phyloP scores from a whole-genome alignment of 2,888 invertebrate species.

The Blera fallax region DNA sequence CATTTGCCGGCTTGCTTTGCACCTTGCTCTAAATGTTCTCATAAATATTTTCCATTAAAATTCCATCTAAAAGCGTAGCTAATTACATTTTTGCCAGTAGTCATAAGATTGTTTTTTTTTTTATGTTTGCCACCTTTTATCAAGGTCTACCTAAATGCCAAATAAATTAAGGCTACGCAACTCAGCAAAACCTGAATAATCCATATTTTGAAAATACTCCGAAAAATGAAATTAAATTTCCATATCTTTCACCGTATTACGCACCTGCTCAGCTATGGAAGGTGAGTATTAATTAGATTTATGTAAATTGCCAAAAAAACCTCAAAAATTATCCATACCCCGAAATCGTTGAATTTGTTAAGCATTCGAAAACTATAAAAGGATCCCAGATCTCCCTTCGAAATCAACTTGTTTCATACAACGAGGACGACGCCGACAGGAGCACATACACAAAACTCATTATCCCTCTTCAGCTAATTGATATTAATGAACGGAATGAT shows the following conservation, averaged over 20 bases:
- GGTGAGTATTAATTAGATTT: slow-evolving; percentile 63
- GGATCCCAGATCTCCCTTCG: neutral
- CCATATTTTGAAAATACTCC: slow-evolving; percentile 37
- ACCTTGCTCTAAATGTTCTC: slow-evolving; percentile 11
- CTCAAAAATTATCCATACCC: slow-evolving; percentile 2
- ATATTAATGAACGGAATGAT: slow-evolving; percentile 65
- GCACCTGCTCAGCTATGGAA: slow-evolving; percentile 47
- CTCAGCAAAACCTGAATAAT: slow-evolving; percentile 47
- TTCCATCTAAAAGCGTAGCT: slow-evolving; percentile 47
- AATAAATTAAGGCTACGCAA: slow-evolving; percentile 43
- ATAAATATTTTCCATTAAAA: slow-evolving; percentile 66
- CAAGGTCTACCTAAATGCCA: slow-evolving; percentile 26
- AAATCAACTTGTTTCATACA: neutral
- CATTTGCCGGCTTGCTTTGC: slow-evolving; percentile 10
- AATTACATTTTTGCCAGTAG: slow-evolving; percentile 46
- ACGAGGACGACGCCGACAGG: neutral
- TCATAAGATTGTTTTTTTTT: neutral
- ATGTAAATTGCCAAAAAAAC: slow-evolving; percentile 44
- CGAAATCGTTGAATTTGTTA: neutral
- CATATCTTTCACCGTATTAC: slow-evolving; percentile 24
- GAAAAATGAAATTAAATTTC: slow-evolving; percentile 21
- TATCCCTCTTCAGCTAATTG: slow-evolving; percentile 65
- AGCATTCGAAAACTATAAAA: neutral
- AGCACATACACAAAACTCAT: slow-evolving; percentile 53
- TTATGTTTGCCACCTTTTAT: slow-evolving; percentile 1